phyloP scores from a whole-genome alignment of 2,888 invertebrate species.

The Melinopterus prodromus region DNA sequence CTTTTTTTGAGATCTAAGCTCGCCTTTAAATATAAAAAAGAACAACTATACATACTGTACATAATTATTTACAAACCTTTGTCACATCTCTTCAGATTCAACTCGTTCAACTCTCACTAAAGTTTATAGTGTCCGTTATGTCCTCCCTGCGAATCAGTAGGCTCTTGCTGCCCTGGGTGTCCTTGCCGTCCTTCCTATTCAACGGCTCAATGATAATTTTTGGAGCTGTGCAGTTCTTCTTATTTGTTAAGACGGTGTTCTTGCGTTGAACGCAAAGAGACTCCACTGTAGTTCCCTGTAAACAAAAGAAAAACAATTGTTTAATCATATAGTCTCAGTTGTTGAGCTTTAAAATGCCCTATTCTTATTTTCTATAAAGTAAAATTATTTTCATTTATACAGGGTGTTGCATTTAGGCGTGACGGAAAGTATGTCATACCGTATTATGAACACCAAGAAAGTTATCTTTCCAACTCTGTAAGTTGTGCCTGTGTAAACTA shows the following conservation, averaged over 20 bases:
- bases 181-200: not conserved
- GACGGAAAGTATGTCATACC: too few relatives aligned
- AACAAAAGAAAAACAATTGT: not conserved
- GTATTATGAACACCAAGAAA: too few relatives aligned
- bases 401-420: too few relatives aligned
- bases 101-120: not conserved
- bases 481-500: too few relatives aligned
- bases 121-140: not conserved
- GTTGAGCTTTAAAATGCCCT: too few relatives aligned
- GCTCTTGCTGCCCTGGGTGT: not conserved
- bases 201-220: slow-evolving; percentile 7
- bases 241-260: slow-evolving; percentile 5
- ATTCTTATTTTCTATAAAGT: too few relatives aligned
- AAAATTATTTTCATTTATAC: too few relatives aligned
- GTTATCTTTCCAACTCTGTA: too few relatives aligned
- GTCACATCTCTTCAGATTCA: not conserved
- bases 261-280: slow-evolving; percentile 14
- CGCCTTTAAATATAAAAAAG: not conserved
- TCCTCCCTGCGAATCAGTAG: not conserved
- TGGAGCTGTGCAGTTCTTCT: not conserved
- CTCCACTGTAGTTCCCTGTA: slow-evolving; percentile 6
- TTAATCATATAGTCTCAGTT: too few relatives aligned
- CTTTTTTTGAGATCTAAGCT: too few relatives aligned
- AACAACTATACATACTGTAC: not conserved
- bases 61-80: slow-evolving; percentile 16